Base-by-base conservation (phyloP, 2,888 invertebrate genomes). In the Ashinkailepas kermadecensis region DNA sequence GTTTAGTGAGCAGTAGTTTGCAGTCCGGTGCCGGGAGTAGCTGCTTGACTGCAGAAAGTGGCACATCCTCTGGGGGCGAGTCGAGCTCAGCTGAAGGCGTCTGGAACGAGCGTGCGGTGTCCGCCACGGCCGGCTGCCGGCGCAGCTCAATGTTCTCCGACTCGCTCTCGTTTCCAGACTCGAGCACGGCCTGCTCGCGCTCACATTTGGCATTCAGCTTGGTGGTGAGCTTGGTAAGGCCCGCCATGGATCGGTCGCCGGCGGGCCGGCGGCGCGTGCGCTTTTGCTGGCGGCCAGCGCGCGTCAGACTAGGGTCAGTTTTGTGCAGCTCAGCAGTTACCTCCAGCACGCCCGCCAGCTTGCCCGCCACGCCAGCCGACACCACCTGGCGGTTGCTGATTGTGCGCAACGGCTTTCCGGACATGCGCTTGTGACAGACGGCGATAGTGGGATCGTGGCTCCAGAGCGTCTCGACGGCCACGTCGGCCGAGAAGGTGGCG, bases 181-280 rank as follows among this genome's bases (percentile, higher is more conserved):
- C 70, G 39, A 39, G 12, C 6, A 4, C 70, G 70, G 70, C 23
- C 25, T 25, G 70, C 15, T 12, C 11, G 15, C 70, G 70, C 13
- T 70, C 70, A 6, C 70, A 39, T 12, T 25, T 23, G 25, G 70
- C 70, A 13, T 25, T 39, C 70, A 70, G 23, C 25, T 39, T 39
- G 39, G 39, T 39, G 39, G 39, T 39, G 39, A 39, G 39, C 39
- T 23, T 70, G 39, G 39, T 13, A 15, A 25, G 70, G 70, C 25
- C 70, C 4, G 70, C 39, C 70, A 39, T 70, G 39, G 39, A 13
- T 10, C 70, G 70, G 39, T 70, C 70, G 39, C 15, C 62, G 62
- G 70, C 70, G 15, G 70, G 39, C 70, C 74, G 74, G 74, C 74
- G 54, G 56, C 74, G 74, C 56, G 65, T 10, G n/a, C 65, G 65